phyloP scores from a whole-genome alignment of 2,888 invertebrate species.

The Odontocolon sp. region DNA sequence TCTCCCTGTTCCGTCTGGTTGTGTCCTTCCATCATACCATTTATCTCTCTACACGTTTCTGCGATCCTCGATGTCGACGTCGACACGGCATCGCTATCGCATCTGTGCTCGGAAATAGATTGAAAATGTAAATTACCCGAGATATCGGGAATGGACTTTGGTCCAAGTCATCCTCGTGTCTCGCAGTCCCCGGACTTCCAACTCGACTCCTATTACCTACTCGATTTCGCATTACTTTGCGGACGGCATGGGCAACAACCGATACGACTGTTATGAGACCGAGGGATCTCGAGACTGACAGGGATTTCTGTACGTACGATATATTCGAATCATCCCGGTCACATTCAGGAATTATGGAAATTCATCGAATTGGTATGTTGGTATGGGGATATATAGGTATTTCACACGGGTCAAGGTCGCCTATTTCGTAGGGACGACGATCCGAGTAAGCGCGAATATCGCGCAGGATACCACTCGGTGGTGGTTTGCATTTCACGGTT shows the following conservation, averaged over 20 bases:
- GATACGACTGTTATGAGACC: neutral
- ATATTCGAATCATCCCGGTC: too few species aligned
- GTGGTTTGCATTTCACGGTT: constrained; percentile 29
- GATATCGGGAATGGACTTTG: constrained; percentile 23
- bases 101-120: constrained; percentile 27
- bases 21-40: constrained; percentile 3
- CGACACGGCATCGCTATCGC: neutral
- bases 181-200: constrained; percentile 11
- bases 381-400: neutral
- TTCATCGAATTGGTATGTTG: neutral
- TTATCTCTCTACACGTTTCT: constrained; percentile 1
- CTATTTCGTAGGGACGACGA: neutral
- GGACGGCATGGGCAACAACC: neutral
- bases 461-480: constrained; percentile 1
- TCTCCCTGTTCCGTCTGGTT: constrained; percentile 14
- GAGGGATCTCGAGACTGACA: neutral
- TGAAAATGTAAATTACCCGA: constrained; percentile 55
- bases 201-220: neutral
- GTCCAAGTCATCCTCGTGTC: neutral
- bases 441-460: constrained; percentile 3
- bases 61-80: constrained; percentile 21
- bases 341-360: constrained; percentile 5
- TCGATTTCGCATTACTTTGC: neutral
- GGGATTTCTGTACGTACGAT: neutral
- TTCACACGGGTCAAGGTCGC: constrained; percentile 18